phyloP scores from a whole-genome alignment of 2,113 vertebrate genomes.

The Sinocyclocheilus maitianheensis region DNA sequence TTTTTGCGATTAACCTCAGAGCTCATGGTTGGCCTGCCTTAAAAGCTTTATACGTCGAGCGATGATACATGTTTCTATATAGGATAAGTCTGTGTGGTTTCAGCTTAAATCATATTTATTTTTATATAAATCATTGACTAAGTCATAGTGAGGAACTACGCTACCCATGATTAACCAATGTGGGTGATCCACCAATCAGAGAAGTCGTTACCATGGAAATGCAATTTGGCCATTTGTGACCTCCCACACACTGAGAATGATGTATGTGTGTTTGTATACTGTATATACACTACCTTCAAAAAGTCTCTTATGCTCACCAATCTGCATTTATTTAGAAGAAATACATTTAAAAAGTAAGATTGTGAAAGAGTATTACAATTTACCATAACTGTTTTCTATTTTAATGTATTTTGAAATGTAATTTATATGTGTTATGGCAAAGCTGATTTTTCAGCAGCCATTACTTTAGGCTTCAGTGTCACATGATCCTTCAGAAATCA shows the following conservation, averaged over 20 bases:
- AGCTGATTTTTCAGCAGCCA: not conserved
- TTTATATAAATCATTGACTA: constrained; percentile 4
- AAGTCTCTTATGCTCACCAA: not conserved
- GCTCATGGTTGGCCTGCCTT: not conserved
- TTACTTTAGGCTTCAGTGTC: not conserved
- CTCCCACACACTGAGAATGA: not conserved
- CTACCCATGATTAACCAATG: not conserved
- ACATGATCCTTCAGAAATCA: not conserved
- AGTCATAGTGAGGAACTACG: not conserved
- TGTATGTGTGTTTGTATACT: not conserved
- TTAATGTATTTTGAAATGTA: not conserved
- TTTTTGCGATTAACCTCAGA: not conserved
- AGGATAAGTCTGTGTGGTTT: not conserved
- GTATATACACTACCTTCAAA: not conserved
- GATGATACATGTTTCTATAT: not conserved
- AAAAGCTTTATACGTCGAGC: not conserved
- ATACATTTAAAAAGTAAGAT: not conserved
- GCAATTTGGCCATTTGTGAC: not conserved
- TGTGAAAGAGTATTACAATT: not conserved
- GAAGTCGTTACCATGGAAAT: not conserved
- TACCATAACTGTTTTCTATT: not conserved
- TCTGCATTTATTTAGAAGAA: not conserved
- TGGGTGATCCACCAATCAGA: not conserved
- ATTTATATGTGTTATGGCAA: not conserved
- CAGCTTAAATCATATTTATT: not conserved